phyloP scores from a whole-genome alignment of 1,140 invertebrate genomes.

The Caenorhabditis inopinata region DNA sequence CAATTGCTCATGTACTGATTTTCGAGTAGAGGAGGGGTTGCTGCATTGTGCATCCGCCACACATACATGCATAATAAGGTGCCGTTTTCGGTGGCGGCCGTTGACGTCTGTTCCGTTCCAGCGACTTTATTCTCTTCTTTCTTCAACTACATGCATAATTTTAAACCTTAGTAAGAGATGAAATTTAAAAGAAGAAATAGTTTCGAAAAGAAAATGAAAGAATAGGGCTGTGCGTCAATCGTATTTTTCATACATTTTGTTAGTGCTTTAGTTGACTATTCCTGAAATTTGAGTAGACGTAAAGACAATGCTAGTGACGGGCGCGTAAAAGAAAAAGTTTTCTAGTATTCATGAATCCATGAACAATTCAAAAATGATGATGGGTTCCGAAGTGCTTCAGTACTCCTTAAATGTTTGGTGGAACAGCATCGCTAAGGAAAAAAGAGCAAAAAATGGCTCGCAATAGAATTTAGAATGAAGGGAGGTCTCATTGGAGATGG shows the following conservation, averaged over 20 bases:
- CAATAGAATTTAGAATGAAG: neutral
- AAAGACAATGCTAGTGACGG: constrained; percentile 27
- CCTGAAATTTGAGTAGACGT: constrained; percentile 25
- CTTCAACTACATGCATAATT: constrained; percentile 34
- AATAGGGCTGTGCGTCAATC: neutral
- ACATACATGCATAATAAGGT: constrained; percentile 34
- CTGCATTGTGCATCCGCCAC: constrained; percentile 21
- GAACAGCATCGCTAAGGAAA: neutral
- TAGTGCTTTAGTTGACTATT: neutral
- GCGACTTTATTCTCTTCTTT: neutral
- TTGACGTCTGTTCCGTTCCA: constrained; percentile 24
- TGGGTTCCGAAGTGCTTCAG: constrained; percentile 24
- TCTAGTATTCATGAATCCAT: constrained; percentile 24
- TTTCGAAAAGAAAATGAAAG: neutral
- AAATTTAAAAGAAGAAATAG: neutral
- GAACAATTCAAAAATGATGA: constrained; percentile 27
- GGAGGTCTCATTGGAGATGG: neutral
- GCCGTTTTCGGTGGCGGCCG: neutral
- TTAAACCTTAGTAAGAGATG: neutral
- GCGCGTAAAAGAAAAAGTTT: constrained; percentile 14
- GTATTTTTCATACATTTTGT: constrained; percentile 32
- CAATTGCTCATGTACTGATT: constrained; percentile 31
- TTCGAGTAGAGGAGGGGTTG: constrained; percentile 5
- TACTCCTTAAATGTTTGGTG: neutral
- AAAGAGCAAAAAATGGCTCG: neutral